Evolutionary conservation across 2,113 vertebrate species (phyloP).

Genomic region (Fulmarus glacialis): DNA sequence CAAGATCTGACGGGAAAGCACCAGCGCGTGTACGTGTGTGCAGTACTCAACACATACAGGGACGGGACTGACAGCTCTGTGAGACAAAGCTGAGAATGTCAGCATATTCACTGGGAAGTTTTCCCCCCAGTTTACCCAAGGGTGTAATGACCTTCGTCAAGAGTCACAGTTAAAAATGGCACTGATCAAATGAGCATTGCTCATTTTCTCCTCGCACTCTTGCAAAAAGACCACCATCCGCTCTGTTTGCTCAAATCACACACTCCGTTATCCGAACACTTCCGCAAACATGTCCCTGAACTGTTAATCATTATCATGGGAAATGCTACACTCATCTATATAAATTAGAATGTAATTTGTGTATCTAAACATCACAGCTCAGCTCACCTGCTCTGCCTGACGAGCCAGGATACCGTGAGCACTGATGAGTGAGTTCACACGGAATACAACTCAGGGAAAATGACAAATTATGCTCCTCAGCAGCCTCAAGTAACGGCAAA

Average conservation of each 20-base stretch:
- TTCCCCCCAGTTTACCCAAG: not conserved
- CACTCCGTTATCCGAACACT: not conserved
- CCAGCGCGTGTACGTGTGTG: not conserved
- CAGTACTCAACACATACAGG: not conserved
- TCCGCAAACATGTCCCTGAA: not conserved
- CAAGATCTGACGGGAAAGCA: not conserved
- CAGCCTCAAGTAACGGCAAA: not conserved
- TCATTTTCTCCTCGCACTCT: not conserved
- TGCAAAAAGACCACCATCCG: not conserved
- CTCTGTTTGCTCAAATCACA: not conserved
- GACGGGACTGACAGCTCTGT: not conserved
- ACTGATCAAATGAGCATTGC: rapidly evolving
- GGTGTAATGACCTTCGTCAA: not conserved
- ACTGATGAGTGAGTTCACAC: rapidly evolving
- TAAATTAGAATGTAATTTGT: not conserved
- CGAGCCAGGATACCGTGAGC: not conserved
- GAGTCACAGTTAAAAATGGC: not conserved
- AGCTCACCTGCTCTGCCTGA: not conserved
- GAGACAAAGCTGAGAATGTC: constrained; percentile 40
- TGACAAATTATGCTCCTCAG: not conserved
- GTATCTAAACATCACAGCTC: not conserved
- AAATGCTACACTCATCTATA: not conserved
- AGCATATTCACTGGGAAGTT: not conserved
- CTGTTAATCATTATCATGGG: not conserved
- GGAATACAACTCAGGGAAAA: not conserved